Evolutionary conservation across 2,888 invertebrate species (phyloP).

Genomic region (Pelosia muscerda): DNA sequence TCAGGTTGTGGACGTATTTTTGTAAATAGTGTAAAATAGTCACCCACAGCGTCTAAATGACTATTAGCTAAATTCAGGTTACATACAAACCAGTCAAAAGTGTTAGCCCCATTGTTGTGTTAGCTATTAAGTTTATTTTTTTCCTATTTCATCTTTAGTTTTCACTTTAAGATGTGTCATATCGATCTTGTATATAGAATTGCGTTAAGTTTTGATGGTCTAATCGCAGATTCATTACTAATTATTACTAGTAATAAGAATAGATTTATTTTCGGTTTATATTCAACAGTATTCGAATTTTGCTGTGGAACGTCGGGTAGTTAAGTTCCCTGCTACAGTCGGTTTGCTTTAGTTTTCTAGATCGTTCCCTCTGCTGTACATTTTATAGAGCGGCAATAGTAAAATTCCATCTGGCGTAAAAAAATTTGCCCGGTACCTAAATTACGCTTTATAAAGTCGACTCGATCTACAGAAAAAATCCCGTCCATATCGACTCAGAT

Average conservation of each 20-base stretch:
- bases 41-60: conserved; percentile 14
- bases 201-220: conserved; percentile 28
- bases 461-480: too few species aligned
- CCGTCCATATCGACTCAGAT: too few species aligned
- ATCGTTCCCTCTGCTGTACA: too few species aligned
- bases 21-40: conserved; percentile 21
- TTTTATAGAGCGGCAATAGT: background rate
- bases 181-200: conserved; percentile 29
- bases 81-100: conserved; percentile 12
- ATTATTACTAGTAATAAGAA: background rate
- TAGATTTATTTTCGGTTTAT: background rate
- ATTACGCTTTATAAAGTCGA: too few species aligned
- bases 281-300: background rate
- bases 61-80: conserved; percentile 20
- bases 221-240: background rate
- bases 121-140: conserved; percentile 26
- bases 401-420: background rate
- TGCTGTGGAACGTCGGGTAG: background rate
- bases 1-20: conserved; percentile 21
- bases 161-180: conserved; percentile 26
- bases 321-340: background rate
- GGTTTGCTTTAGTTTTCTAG: too few species aligned
- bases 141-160: conserved; percentile 29
- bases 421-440: too few species aligned
- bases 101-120: conserved; percentile 18